These are phyloP conservation scores for Suricata suricatta DNA, from an alignment of 2,113 vertebrate species.

Conservation along the genomic window DNA sequence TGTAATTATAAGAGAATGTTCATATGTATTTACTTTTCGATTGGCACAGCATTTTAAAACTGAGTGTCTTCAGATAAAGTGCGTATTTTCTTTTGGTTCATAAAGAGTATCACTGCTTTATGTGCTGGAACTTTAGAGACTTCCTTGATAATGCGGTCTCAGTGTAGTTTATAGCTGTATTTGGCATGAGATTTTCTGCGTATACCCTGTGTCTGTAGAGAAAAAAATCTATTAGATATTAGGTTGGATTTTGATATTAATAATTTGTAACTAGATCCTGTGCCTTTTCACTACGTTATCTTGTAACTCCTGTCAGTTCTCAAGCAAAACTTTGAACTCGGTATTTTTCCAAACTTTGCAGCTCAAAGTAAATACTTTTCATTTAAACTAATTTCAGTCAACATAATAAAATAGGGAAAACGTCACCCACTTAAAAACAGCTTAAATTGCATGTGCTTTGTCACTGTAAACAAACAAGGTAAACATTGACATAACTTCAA, in stretches of 20 bases:
- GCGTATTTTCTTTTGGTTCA: constrained; percentile 82
- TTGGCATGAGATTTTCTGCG: constrained; percentile 27
- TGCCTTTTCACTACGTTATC: constrained; percentile 56
- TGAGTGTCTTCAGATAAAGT: constrained; percentile 83
- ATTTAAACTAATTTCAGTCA: constrained; percentile 71
- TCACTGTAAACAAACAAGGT: constrained; percentile 85
- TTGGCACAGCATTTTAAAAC: constrained; percentile 84
- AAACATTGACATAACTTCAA: constrained; percentile 81
- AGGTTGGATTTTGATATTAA: constrained; percentile 66
- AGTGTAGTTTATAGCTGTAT: constrained; percentile 72
- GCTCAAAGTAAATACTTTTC: constrained; percentile 75
- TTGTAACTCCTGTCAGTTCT: constrained; percentile 50
- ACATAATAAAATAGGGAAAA: constrained; percentile 72
- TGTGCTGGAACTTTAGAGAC: constrained; percentile 81
- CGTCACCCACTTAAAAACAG: constrained; percentile 73
- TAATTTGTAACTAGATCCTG: constrained; percentile 60
- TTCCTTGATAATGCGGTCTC: constrained; percentile 80
- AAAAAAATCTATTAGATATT: neutral
- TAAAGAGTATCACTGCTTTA: constrained; percentile 83
- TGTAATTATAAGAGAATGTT: constrained; percentile 84
- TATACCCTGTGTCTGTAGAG: neutral
- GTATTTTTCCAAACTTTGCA: constrained; percentile 68
- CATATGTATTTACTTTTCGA: constrained; percentile 84
- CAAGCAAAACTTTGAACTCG: constrained; percentile 68
- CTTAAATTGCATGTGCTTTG: constrained; percentile 75